These are phyloP conservation scores for Brachionichthys hirsutus DNA, from an alignment of 2,113 vertebrate genomes.

Conservation along the genomic window DNA sequence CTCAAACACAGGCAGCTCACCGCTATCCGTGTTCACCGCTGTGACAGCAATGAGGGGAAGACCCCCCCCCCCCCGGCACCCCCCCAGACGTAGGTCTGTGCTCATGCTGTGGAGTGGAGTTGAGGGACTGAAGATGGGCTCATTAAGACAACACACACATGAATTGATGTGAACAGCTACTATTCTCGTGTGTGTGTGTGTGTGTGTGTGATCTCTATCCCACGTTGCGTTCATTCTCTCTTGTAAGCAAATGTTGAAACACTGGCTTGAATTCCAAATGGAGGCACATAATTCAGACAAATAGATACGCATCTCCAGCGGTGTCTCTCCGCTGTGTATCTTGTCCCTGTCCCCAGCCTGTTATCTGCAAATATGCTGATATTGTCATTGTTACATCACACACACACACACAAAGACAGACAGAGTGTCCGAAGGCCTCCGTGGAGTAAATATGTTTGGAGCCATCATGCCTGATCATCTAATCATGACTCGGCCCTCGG, in stretches of 20 bases:
- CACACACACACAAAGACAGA: constrained; percentile 2
- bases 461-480: constrained; percentile 63
- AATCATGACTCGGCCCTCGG: constrained; percentile 55
- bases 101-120: constrained; percentile 12
- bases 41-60: constrained; percentile 4
- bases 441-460: constrained; percentile 55
- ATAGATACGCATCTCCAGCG: constrained; percentile 21
- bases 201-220: constrained; percentile 8
- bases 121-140: not conserved
- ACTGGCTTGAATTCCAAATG: not conserved
- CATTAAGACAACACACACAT: constrained; percentile 9
- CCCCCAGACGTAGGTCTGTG: constrained; percentile 18
- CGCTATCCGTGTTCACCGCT: constrained; percentile 14
- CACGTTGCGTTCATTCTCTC: not conserved
- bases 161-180: constrained; percentile 1
- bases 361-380: constrained; percentile 58
- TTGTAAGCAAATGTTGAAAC: constrained; percentile 4
- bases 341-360: constrained; percentile 2
- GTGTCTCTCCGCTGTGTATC: constrained; percentile 8
- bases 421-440: constrained; percentile 38
- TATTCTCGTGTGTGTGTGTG: no score
- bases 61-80: constrained; percentile 5
- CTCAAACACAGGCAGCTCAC: constrained; percentile 16
- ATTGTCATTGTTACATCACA: constrained; percentile 40
- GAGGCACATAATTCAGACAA: not conserved